Evolutionary conservation across 2,888 invertebrate species (phyloP).

Genomic region (Imbricaverruca yamaguchii): DNA sequence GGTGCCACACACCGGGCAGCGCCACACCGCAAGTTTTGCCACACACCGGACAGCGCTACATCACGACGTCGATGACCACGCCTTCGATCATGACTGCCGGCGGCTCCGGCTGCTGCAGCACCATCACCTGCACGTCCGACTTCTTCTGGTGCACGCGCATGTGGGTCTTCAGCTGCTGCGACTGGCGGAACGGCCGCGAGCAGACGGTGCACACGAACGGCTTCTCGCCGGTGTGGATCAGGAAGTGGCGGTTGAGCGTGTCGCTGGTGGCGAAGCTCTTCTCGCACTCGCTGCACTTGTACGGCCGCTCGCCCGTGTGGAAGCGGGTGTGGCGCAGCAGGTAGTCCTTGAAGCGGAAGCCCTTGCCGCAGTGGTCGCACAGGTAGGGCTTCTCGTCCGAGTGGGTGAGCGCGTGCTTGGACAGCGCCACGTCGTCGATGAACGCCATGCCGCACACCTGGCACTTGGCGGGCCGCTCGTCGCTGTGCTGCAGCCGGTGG

Average conservation of each 20-base stretch:
- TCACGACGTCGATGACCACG: no score
- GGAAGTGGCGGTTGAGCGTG: constrained; percentile 46
- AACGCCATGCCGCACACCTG: constrained; percentile 51
- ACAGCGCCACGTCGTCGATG: constrained; percentile 40
- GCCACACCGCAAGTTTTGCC: no score
- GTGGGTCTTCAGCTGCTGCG: constrained; percentile 14
- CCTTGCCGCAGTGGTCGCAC: constrained; percentile 7
- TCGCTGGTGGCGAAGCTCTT: constrained; percentile 47
- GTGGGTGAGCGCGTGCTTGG: constrained; percentile 44
- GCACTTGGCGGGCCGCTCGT: constrained; percentile 43
- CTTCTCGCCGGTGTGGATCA: constrained; percentile 49
- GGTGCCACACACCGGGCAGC: neutral
- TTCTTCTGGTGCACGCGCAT: neutral
- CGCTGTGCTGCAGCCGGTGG: constrained; percentile 22
- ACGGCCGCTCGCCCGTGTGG: constrained; percentile 38
- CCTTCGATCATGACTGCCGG: neutral
- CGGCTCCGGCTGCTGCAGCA: neutral
- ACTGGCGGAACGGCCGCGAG: constrained; percentile 12
- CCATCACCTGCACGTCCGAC: neutral
- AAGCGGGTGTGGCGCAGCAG: neutral
- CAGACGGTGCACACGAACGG: constrained; percentile 44
- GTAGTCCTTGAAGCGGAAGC: constrained; percentile 13
- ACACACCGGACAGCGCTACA: neutral
- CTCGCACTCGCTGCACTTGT: constrained; percentile 48
- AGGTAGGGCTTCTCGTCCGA: neutral